phyloP scores from a whole-genome alignment of 1,140 invertebrate genomes.

The Idris sp. region DNA sequence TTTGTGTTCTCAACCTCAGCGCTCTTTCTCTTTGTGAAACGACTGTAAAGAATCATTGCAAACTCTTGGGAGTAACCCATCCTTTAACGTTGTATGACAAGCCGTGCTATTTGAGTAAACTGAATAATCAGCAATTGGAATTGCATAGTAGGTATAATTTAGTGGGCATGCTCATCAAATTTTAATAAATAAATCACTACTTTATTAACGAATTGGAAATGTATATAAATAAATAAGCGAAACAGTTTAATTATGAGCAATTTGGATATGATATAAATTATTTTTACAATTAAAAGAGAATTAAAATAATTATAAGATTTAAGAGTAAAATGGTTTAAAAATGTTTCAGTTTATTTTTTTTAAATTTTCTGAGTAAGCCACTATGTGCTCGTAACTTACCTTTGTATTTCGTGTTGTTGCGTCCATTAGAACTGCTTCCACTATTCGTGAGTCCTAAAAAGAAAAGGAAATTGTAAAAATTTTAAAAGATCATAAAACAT shows the following conservation, averaged over 20 bases:
- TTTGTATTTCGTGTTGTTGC: slow-evolving; percentile 69
- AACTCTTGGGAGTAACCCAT: slow-evolving; percentile 46
- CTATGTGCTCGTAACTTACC: slow-evolving; percentile 62
- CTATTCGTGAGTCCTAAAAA: slow-evolving; percentile 68
- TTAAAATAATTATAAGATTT: no score
- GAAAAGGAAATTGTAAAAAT: slow-evolving; percentile 54
- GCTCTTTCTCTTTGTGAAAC: slow-evolving; percentile 56
- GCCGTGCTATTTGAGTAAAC: slow-evolving; percentile 42
- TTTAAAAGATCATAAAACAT: slow-evolving; percentile 28
- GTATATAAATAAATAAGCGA: no score
- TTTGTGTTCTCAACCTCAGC: slow-evolving; percentile 42
- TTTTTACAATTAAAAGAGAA: no score
- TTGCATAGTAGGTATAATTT: slow-evolving; percentile 35
- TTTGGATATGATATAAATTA: no score
- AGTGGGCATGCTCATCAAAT: no score
- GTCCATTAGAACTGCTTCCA: slow-evolving; percentile 64
- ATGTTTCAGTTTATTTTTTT: slow-evolving; percentile 12
- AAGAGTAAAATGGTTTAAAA: no score
- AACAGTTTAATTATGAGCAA: no score
- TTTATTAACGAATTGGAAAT: no score
- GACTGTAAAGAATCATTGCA: slow-evolving; percentile 52
- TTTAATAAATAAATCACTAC: no score
- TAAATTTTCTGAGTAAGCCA: slow-evolving; percentile 34
- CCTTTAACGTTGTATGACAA: slow-evolving; percentile 52
- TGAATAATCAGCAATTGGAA: slow-evolving; percentile 51